Base-by-base conservation (phyloP, 2,113 vertebrate species). In the Gasterosteus nipponicus region DNA sequence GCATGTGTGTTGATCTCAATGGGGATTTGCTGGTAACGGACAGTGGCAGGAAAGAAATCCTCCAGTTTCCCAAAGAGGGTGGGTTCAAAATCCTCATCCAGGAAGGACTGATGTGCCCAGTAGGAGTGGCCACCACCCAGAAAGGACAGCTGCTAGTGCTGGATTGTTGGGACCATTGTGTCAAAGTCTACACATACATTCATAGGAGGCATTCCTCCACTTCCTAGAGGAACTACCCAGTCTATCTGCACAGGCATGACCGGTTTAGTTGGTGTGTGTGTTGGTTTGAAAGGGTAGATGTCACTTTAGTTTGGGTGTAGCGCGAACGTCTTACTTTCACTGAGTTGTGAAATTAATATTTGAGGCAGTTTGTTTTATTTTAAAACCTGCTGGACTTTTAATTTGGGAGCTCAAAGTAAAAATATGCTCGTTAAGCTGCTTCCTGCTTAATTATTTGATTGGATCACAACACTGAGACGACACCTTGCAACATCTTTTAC, bases 111-210 rank as follows among this genome's bases (percentile, higher is more conserved):
- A 97, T 94, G 3, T 99, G 97, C 80, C 98, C 98, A 0, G 95
- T 98, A 0, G 97, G 97, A 1, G 97, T 99, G 0, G 96, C 96
- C 47, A 94, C 98, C 22, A 99, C 97, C 3, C 97, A 97, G 47
- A 99, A 98, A 90, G 98, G 98, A 80, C 98, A 99, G 85, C 93
- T 99, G 66, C 89, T 99, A 38, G 98, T 99, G 79, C 90, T 99
- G 83, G 98, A 99, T 90, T 99, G 96, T 77, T 98, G 96, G 97
- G 98, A 99, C 93, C 97, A 99, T 5, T 99, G 98, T 89, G 96
- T 99, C 81, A 99, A 99, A 92, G 95, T 99, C 82, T 99, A 97
- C 89, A 96, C 95, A 60, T 99, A 99, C 87, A 93, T 96, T 66
- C 93, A 97, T 84, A 95, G 94, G 92, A 95, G 97, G 76, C 93